Percentiles rank a stretch among this genome's conserved stretches.
Conservation (phyloP, 2,797 vertebrate genomes). For the Astyanax mexicanus region DNA sequence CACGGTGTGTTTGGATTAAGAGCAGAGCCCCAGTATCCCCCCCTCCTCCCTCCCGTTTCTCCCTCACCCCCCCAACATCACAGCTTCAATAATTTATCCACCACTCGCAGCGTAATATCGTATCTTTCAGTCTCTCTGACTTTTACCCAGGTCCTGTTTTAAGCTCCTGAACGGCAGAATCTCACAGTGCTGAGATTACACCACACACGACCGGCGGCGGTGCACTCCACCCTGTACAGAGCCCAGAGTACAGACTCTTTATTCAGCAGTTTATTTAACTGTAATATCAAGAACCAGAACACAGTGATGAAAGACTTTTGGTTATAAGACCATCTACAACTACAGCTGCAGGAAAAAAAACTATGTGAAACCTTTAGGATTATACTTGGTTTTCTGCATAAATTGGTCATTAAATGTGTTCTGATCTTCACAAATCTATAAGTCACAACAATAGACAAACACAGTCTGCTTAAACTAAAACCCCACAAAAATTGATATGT, state of each 20-base stretch:
- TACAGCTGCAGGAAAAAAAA: no score
- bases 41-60: constrained; percentile 42
- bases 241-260: neutral
- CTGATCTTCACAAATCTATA: no score
- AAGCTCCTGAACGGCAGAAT: constrained; percentile 10
- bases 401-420: no score
- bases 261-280: neutral
- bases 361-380: no score
- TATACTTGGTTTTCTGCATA: no score
- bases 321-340: no score
- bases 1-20: constrained; percentile 51
- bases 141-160: constrained; percentile 16
- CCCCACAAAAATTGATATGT: no score
- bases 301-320: no score
- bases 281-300: no score
- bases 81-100: constrained; percentile 76
- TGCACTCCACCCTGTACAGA: neutral
- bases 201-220: constrained; percentile 1
- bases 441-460: no score
- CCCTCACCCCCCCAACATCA: constrained; percentile 58
- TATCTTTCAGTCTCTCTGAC: constrained; percentile 52
- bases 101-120: constrained; percentile 63
- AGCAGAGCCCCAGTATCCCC: constrained; percentile 54
- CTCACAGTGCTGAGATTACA: constrained; percentile 30
- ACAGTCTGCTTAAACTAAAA: no score